Percentiles rank a stretch among this genome's conserved stretches.
Conservation (phyloP, 2,888 invertebrate species). For the Cordilura impudica region DNA sequence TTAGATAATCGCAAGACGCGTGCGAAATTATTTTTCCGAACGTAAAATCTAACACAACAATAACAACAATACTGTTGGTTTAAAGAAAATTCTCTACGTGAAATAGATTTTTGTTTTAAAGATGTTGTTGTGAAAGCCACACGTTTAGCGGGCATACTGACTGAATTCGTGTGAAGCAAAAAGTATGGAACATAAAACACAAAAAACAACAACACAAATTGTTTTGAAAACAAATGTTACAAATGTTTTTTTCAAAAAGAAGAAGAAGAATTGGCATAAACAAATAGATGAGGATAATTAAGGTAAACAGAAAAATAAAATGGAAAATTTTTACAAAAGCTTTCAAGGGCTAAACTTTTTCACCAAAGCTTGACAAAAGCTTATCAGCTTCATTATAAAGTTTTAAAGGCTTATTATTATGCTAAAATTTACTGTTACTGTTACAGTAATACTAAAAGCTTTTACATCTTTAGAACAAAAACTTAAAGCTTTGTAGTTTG, state of each 20-base stretch:
- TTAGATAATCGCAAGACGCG: conserved; percentile 29
- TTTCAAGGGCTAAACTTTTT: neutral
- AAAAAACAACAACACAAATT: neutral
- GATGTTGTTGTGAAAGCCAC: conserved; percentile 54
- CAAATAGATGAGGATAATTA: conserved; percentile 16
- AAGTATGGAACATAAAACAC: conserved; percentile 25
- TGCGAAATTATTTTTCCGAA: conserved; percentile 23
- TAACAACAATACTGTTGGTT: conserved; percentile 8
- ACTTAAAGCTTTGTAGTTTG: conserved; percentile 9
- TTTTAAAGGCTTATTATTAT: neutral
- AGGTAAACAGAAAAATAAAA: neutral
- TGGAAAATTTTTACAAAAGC: neutral
- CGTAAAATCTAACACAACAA: conserved; percentile 5
- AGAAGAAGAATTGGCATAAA: neutral
- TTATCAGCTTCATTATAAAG: neutral
- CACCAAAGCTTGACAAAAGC: too few relatives aligned
- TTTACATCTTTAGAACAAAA: neutral
- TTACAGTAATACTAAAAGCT: too few relatives aligned
- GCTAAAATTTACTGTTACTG: too few relatives aligned
- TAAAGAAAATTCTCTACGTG: conserved; percentile 1
- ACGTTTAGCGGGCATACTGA: conserved; percentile 59
- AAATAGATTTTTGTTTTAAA: conserved; percentile 11
- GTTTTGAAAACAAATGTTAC: conserved; percentile 31
- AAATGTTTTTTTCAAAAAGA: conserved; percentile 14
- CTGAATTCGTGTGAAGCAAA: conserved; percentile 33